Base-by-base conservation (phyloP, 2,113 vertebrate genomes). In the Albula goreensis region DNA sequence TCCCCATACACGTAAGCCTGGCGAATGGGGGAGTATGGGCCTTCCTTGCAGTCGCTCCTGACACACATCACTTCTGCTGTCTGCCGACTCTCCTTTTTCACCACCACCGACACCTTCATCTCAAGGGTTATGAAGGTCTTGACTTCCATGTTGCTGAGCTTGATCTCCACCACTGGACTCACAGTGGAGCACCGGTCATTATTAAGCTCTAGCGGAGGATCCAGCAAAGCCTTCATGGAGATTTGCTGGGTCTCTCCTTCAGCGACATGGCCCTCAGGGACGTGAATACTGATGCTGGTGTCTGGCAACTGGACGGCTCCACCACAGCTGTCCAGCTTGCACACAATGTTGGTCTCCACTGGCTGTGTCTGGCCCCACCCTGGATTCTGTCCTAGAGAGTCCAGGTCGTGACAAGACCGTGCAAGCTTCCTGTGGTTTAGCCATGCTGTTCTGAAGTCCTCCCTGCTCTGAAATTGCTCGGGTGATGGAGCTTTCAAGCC, bases 281-380 rank as follows among this genome's bases (percentile, higher is more conserved):
- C 91, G 0, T 92, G 97, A 88, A 99, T 96, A 89, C 96, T 97
- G 90, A 99, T 98, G 92, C 91, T 95, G 51, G 97, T 98, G 92
- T 99, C 97, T 0, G 98, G 98, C 12, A 99, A 96, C 92, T 97
- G 97, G 56, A 99, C 96, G 0, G 97, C 94, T 0, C 98, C 98
- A 0, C 98, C 98, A 0, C 96, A 96, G 80, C 96, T 96, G 82
- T 99, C 98, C 91, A 99, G 92, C 87, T 96, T 97, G 90, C 98
- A 99, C 31, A 98, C 97, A 0, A 98, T 97, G 88, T 95, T 98
- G 0, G 97, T 98, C 91, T 99, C 98, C 85, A 99, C 96, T 0
- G 98, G 97, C 50, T 99, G 98, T 0, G 98, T 99, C 94, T 99
- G 98, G 79, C 98, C 98, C 98, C 98, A 99, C 15, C 98, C 98